These are phyloP conservation scores for Hypothenemus hampei DNA, from an alignment of 1,140 invertebrate genomes.

Conservation along the genomic window DNA sequence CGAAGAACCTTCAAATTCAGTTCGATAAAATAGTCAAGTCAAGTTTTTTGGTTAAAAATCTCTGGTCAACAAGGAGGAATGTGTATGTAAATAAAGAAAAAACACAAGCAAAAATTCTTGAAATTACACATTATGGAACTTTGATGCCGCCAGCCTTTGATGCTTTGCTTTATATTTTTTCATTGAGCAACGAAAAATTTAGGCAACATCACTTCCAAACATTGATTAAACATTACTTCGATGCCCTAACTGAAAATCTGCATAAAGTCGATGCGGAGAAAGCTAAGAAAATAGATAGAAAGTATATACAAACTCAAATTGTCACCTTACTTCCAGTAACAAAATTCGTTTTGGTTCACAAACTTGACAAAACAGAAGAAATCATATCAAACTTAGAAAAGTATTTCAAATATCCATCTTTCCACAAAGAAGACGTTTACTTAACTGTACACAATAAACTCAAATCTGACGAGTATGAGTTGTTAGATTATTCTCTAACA, in stretches of 20 bases:
- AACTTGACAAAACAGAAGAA: not conserved
- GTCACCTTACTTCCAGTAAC: constrained; percentile 2
- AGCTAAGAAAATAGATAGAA: not conserved
- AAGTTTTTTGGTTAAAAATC: too few relatives aligned
- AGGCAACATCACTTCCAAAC: constrained; percentile 6
- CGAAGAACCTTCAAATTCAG: too few relatives aligned
- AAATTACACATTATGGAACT: constrained; percentile 2
- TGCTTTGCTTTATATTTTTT: constrained; percentile 8
- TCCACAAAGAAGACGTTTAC: constrained; percentile 11
- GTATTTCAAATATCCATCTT: constrained; percentile 2
- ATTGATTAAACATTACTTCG: constrained; percentile 1
- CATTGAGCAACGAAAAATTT: constrained; percentile 9
- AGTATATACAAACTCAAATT: not conserved
- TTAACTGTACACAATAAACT: constrained; percentile 1
- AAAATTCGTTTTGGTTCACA: not conserved
- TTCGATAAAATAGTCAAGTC: too few relatives aligned
- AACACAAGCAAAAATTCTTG: constrained; percentile 7
- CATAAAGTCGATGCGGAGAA: not conserved
- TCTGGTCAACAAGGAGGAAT: too few relatives aligned
- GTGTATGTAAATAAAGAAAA: not conserved
- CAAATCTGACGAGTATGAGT: not conserved
- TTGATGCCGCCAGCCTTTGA: constrained; percentile 5
- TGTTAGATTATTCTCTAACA: not conserved
- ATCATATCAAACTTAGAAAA: not conserved
- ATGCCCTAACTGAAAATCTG: not conserved